Percentiles rank a stretch among this genome's conserved stretches.
Conservation (phyloP, 53 echinoderm and acorn worm genomes). For the Holothuria scabra region DNA sequence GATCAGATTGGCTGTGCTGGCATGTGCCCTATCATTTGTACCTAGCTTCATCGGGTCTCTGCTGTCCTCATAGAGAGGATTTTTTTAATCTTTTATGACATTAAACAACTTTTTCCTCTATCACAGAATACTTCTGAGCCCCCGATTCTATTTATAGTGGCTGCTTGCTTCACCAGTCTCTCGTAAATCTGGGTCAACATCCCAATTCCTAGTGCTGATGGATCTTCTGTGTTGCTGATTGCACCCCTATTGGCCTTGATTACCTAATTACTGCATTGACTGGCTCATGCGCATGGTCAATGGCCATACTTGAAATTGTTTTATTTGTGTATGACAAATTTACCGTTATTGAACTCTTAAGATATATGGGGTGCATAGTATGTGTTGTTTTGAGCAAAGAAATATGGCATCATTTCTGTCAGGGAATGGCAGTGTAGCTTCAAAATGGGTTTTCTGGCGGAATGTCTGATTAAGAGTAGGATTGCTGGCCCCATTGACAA, state of each 20-base stretch:
- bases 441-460: constrained; percentile 6
- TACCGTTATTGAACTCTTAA: constrained; percentile 13
- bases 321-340: constrained; percentile 34
- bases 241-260: constrained; percentile 33
- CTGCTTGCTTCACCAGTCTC: constrained; percentile 3
- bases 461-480: not conserved
- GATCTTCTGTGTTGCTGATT: constrained; percentile 9
- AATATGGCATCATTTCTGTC: not conserved
- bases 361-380: constrained; percentile 44
- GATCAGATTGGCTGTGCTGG: constrained; percentile 33
- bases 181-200: constrained; percentile 20
- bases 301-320: constrained; percentile 8
- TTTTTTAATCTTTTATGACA: constrained; percentile 39
- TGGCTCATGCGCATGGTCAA: constrained; percentile 23
- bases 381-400: constrained; percentile 40
- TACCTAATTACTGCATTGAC: constrained; percentile 16
- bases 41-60: constrained; percentile 41
- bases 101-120: not conserved
- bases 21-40: constrained; percentile 44
- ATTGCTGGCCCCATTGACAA: constrained; percentile 10
- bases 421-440: not conserved
- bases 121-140: constrained; percentile 15
- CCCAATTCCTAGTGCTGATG: constrained; percentile 25
- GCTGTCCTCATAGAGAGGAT: constrained; percentile 46
- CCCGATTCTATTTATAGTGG: constrained; percentile 40